Base-by-base conservation (phyloP, 53 echinoderm and acorn worm species). In the Mesocentrotus franciscanus region DNA sequence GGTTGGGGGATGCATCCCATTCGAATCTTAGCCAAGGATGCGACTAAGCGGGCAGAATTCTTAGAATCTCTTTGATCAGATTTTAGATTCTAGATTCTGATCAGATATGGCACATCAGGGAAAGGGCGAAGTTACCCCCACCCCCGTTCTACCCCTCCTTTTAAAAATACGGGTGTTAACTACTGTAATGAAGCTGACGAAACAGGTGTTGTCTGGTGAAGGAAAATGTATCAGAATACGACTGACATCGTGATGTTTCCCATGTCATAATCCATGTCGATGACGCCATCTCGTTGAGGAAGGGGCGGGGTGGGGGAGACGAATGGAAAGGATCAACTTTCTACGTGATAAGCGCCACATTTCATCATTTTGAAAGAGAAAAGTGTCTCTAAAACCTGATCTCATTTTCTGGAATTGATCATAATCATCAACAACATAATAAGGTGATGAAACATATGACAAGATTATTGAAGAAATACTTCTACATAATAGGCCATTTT, bases 171-270 rank as follows among this genome's bases (percentile, higher is more conserved):
- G 17, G 6, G 39, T 81, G 81, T 39, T 81, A 81, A 81, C 1
- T 39, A 18, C 36, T 33, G 30, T 74, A 30, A 74, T 74, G 74
- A 74, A 74, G 36, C 42, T 81, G 81, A 81, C 20, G 18, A 81
- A 81, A 81, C 81, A 81, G 81, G 81, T 81, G 81, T 81, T 11
- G 81, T 81, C 36, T 18, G 17, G 81, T 9, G 42, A 74, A 81
- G 17, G 36, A 74, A 49, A 39, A 76, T 15, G 15, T 75, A 76
- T 33, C 76, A 20, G 36, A 39, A 81, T 39, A 9, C 12, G 81
- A 81, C 42, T 81, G 22, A 81, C 42, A 42, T 36, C 42, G 42
- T 33, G 20, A 20, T 22, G 81, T 42, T 81, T 42, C 36, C 20
- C 81, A 39, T 81, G 81, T 81, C 81, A 81, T 81, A 9, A 81